phyloP scores from a whole-genome alignment of 2,888 invertebrate genomes.

The Macrostomum cliftonense region DNA sequence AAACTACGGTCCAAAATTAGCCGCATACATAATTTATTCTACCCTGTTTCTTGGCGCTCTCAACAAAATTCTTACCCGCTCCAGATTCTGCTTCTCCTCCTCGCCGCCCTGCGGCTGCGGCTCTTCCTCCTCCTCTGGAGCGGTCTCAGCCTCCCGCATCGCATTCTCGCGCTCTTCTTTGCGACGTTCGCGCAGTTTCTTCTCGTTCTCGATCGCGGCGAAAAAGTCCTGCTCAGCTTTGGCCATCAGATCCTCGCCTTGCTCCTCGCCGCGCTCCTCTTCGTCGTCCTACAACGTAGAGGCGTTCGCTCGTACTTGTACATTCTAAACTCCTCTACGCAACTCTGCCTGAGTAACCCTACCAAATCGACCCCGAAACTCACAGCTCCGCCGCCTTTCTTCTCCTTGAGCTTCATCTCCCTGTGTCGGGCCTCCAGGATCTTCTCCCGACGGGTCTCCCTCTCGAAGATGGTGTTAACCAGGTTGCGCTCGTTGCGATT shows the following conservation, averaged over 20 bases:
- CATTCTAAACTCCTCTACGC: not conserved
- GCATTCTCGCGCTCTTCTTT: conserved; percentile 7
- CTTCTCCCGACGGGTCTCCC: conserved; percentile 69
- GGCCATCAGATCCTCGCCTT: conserved; percentile 27
- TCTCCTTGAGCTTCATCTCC: conserved; percentile 46
- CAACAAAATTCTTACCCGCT: not conserved
- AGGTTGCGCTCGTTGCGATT: conserved; percentile 58
- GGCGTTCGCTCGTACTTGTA: not conserved
- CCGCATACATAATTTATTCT: too few species aligned
- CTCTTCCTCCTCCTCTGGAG: not conserved
- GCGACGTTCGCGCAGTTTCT: conserved; percentile 18
- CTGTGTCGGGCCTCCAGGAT: conserved; percentile 66
- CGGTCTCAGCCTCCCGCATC: not conserved
- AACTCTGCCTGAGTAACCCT: too few species aligned
- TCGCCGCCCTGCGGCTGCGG: not conserved
- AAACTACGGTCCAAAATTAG: too few species aligned
- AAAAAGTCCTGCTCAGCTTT: conserved; percentile 33
- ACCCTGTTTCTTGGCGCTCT: too few species aligned
- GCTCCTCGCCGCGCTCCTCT: conserved; percentile 17
- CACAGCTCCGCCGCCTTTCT: conserved; percentile 25
- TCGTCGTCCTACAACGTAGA: conserved; percentile 3
- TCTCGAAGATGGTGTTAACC: conserved; percentile 58
- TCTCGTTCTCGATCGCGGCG: conserved; percentile 25
- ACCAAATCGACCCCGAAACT: conserved; percentile 9
- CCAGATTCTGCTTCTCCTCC: conserved; percentile 2